These are phyloP conservation scores for Drosophila monieri DNA, from an alignment of 2,888 invertebrate species.

Conservation along the genomic window DNA sequence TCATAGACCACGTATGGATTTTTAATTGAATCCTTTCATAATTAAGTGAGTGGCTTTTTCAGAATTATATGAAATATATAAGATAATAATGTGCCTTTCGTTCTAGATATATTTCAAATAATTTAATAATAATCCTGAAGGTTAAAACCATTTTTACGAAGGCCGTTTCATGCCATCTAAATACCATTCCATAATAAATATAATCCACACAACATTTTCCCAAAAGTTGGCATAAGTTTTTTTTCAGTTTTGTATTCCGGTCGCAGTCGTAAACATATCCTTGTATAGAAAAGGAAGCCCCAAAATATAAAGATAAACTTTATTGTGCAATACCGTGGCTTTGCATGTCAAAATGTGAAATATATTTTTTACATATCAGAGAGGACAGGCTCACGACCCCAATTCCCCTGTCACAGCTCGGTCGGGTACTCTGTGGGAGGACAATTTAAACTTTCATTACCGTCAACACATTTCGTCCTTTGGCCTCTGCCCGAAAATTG, in stretches of 20 bases:
- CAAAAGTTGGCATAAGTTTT: slow-evolving; percentile 12
- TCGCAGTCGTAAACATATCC: slow-evolving; percentile 4
- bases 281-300: slow-evolving; percentile 24
- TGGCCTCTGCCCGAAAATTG: slow-evolving; percentile 39
- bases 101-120: no score
- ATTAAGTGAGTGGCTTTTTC: slow-evolving; percentile 27
- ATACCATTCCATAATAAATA: neutral
- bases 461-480: slow-evolving; percentile 39
- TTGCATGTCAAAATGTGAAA: slow-evolving; percentile 41
- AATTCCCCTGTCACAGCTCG: slow-evolving; percentile 44
- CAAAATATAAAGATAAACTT: slow-evolving; percentile 52
- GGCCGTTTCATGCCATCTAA: neutral
- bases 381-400: slow-evolving; percentile 13
- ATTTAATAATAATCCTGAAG: no score
- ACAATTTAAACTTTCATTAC: slow-evolving; percentile 78
- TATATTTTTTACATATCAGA: slow-evolving; percentile 52
- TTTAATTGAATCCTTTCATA: slow-evolving; percentile 37
- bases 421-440: slow-evolving; percentile 51
- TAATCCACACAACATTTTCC: slow-evolving; percentile 4
- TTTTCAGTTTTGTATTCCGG: slow-evolving; percentile 23
- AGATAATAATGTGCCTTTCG: no score
- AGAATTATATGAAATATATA: neutral
- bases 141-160: no score
- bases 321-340: slow-evolving; percentile 31
- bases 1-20: slow-evolving; percentile 29